Conservation (phyloP, 1,140 invertebrate species). For the Papilio helenus region DNA sequence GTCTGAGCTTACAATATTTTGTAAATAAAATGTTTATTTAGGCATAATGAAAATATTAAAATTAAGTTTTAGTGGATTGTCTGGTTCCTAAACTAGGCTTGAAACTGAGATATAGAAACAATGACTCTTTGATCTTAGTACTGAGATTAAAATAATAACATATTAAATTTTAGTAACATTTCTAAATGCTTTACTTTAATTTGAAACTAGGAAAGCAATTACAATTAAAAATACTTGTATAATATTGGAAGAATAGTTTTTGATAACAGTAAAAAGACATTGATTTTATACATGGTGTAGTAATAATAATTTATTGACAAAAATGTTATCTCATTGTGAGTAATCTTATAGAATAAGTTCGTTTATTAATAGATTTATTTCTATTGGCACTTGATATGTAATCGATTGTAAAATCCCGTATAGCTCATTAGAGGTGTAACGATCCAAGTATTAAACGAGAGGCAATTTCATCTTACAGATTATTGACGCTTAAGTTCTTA, state of each 20-base stretch:
- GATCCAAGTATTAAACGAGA: conserved; percentile 3
- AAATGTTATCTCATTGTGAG: background rate
- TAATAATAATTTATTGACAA: background rate
- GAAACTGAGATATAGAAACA: too few species aligned
- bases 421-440: conserved; percentile 7
- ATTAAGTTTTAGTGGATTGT: too few species aligned
- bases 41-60: too few species aligned
- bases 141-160: too few species aligned
- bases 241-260: too few species aligned
- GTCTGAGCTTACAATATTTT: background rate
- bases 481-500: background rate
- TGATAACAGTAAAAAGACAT: background rate
- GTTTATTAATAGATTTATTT: conserved; percentile 5
- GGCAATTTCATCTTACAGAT: conserved; percentile 4
- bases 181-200: too few species aligned
- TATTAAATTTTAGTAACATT: too few species aligned
- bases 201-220: too few species aligned
- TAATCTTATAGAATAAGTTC: background rate
- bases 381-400: conserved; percentile 4
- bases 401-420: background rate
- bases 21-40: background rate
- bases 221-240: too few species aligned
- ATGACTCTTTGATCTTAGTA: too few species aligned
- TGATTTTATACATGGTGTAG: background rate
- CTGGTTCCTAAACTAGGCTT: too few species aligned